phyloP scores from a whole-genome alignment of 2,797 vertebrate genomes.

The Syndactyla subalaris region DNA sequence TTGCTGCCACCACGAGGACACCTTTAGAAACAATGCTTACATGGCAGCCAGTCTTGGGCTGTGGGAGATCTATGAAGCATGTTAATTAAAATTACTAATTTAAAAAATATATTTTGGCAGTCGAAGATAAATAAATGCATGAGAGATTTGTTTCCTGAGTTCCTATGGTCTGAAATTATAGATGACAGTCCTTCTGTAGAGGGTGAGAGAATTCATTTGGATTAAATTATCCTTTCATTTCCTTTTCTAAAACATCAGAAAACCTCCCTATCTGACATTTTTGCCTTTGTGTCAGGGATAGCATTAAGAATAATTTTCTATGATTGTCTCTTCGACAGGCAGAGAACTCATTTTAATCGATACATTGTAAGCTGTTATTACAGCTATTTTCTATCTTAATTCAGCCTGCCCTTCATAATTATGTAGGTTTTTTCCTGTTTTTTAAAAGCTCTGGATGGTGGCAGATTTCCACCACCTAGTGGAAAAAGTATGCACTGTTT shows the following conservation, averaged over 20 bases:
- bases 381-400: slow-evolving; percentile 69
- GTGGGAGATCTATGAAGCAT: not conserved
- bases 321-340: slow-evolving; percentile 56
- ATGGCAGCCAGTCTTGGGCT: not conserved
- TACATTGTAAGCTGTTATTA: slow-evolving; percentile 65
- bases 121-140: slow-evolving; percentile 49
- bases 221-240: slow-evolving; percentile 61
- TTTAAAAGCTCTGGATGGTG: slow-evolving; percentile 42
- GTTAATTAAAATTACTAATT: slow-evolving; percentile 48
- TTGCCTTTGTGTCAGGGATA: slow-evolving; percentile 56
- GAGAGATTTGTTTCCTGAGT: slow-evolving; percentile 14
- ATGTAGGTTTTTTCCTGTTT: slow-evolving; percentile 25
- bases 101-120: slow-evolving; percentile 24
- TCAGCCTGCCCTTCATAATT: slow-evolving; percentile 71
- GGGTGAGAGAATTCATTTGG: slow-evolving; percentile 37
- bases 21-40: not conserved
- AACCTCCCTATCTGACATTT: slow-evolving; percentile 55
- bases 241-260: slow-evolving; percentile 54
- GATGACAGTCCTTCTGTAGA: slow-evolving; percentile 16
- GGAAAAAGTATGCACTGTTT: slow-evolving; percentile 50
- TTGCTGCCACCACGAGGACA: slow-evolving; percentile 59
- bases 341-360: slow-evolving; percentile 64
- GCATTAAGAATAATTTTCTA: slow-evolving; percentile 67
- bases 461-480: slow-evolving; percentile 82
- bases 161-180: slow-evolving; percentile 8